A percentile compares a stretch with the other conserved stretches of the same genome.
These are phyloP conservation scores for Alaudala cheleensis DNA, from an alignment of 2,113 vertebrate species.

Conservation along the genomic window DNA sequence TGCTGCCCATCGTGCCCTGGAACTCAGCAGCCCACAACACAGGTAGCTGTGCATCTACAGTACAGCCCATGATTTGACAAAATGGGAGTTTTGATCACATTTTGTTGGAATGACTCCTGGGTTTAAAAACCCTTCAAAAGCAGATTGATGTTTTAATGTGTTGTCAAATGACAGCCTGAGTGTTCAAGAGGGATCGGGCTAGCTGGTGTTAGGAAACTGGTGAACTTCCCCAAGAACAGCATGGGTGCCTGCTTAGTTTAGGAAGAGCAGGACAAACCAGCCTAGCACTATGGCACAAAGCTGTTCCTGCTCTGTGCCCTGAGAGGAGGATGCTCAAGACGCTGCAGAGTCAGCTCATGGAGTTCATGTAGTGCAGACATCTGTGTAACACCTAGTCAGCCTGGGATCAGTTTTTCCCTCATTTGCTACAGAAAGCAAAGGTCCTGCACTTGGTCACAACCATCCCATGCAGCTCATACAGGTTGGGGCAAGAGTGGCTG, in stretches of 20 bases:
- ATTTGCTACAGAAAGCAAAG: not conserved
- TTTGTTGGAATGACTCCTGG: not conserved
- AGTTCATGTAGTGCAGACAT: accelerated
- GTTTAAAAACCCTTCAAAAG: not conserved
- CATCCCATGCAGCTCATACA: not conserved
- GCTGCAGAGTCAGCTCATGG: accelerated
- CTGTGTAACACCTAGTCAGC: not conserved
- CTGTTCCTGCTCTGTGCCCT: not conserved
- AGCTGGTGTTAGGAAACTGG: not conserved
- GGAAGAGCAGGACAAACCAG: not conserved
- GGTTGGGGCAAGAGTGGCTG: not conserved
- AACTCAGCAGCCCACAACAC: not conserved
- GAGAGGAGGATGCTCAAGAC: not conserved
- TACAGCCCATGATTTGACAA: not conserved
- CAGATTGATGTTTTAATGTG: not conserved
- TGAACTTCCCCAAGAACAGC: not conserved
- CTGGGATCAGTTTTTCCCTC: accelerated
- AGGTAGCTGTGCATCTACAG: not conserved
- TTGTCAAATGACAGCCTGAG: not conserved
- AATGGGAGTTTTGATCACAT: not conserved
- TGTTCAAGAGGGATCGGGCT: accelerated
- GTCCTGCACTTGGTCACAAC: not conserved
- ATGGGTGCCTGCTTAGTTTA: not conserved
- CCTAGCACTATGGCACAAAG: not conserved
- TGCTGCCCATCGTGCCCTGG: not conserved